Evolutionary conservation across 2,113 vertebrate genomes (phyloP), one percentile per base, ranked within the genome.

Genomic region (Mixornis gularis): DNA sequence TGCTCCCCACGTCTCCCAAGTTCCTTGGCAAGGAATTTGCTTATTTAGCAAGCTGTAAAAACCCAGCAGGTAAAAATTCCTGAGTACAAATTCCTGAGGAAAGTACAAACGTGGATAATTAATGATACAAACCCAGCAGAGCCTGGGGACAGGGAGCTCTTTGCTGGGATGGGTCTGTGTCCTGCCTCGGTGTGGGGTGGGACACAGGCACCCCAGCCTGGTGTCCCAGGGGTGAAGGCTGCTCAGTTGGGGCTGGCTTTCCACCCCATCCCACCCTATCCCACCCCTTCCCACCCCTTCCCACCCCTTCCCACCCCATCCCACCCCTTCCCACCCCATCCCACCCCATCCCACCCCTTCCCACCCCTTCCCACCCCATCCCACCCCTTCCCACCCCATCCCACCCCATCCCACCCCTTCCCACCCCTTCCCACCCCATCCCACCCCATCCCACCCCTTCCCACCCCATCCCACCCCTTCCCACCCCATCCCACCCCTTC

Each of bases 1-100:
- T 1, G 0, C 38, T 43, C 76, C 71, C 38, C 5, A 7, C 1
- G 5, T 6, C 49, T 73, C 17, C 0, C 32, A 5, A 32, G 69
- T 3, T 36, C 36, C 64, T 53, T 27, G 51, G 84, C 68, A 29
- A 27, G 46, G 22, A 43, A 26, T 76, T 60, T 64, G 62, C 63
- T 85, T 63, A 25, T 80, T 78, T 92, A 88, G 70, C 70, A 46
- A 74, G 56, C 62, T 38, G 8, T 40, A 71, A 73, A 81, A 87
- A 34, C 13, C 25, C 49, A 62, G 62, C 64, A 85, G 71, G 79
- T 41, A 68, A 83, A 60, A 69, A 63, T 66, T 74, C 34, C 56
- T 3, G 48, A 49, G n/a, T 1, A 11, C 53, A 79, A 36, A 72
- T 68, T 63, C 55, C 55, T 53, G 76, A 10, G 29, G 43, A 18